These are phyloP conservation scores for Amblyornis subalaris DNA, from an alignment of 2,113 vertebrate genomes.

Conservation along the genomic window DNA sequence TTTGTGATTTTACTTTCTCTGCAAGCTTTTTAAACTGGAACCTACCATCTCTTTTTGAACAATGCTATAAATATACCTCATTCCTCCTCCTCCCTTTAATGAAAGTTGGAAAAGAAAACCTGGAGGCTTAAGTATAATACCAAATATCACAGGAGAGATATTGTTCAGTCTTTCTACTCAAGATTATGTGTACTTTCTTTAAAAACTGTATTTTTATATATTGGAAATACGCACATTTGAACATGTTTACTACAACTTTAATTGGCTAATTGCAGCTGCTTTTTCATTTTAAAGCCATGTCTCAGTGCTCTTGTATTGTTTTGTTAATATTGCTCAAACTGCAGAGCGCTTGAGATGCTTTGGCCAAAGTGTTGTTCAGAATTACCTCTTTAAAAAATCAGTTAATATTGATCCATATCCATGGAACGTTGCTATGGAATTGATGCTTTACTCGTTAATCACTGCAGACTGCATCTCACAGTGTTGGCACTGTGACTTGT, in stretches of 20 bases:
- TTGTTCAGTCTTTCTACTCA: neutral
- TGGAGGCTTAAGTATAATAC: neutral
- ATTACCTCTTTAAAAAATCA: neutral
- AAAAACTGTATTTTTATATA: neutral
- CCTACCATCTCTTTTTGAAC: neutral
- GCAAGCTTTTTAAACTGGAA: neutral
- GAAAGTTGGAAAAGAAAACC: neutral
- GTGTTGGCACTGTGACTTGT: conserved; percentile 54
- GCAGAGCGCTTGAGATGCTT: neutral
- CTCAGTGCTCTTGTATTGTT: neutral
- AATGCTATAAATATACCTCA: neutral
- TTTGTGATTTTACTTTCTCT: neutral
- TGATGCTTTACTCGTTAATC: conserved; percentile 32
- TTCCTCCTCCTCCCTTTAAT: neutral
- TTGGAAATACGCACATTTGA: neutral
- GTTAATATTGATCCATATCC: neutral
- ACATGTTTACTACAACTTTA: neutral
- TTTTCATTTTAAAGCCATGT: neutral
- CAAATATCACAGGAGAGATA: neutral
- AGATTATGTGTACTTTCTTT: neutral
- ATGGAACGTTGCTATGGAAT: neutral
- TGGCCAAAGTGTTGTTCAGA: neutral
- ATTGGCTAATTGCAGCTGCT: neutral
- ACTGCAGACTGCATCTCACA: conserved; percentile 27
- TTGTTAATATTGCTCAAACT: neutral